Conservation (phyloP, 2,113 vertebrate species). For the Carassius auratus region DNA sequence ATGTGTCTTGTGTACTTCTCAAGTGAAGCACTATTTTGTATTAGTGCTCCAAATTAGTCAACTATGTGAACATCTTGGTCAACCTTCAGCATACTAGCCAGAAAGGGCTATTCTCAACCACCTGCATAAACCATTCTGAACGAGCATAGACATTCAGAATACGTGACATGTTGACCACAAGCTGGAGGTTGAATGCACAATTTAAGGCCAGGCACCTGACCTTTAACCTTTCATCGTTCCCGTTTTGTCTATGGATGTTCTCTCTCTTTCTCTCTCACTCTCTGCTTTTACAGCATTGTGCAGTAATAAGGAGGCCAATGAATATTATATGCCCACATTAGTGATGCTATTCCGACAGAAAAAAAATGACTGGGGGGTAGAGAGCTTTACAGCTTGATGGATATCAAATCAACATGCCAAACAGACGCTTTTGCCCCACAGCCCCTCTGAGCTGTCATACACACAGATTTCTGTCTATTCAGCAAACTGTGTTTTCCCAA, state of each 20-base stretch:
- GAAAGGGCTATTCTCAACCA: neutral
- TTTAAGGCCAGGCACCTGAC: neutral
- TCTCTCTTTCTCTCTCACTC: neutral
- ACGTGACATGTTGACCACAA: neutral
- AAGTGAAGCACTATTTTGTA: neutral
- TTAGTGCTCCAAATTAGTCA: neutral
- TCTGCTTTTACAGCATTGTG: slow-evolving; percentile 31
- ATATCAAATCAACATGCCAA: slow-evolving; percentile 25
- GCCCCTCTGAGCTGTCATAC: neutral
- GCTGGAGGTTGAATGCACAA: neutral
- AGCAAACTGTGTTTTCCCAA: neutral
- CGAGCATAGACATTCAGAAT: neutral
- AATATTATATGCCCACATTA: slow-evolving; percentile 53
- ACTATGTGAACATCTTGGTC: neutral
- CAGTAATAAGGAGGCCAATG: slow-evolving; percentile 43
- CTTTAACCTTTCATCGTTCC: slow-evolving; percentile 22
- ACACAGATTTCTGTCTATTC: slow-evolving; percentile 7
- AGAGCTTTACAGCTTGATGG: slow-evolving; percentile 10
- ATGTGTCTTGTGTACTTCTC: neutral
- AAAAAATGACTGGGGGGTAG: neutral
- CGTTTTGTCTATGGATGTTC: neutral
- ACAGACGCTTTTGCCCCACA: neutral
- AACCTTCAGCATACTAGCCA: neutral
- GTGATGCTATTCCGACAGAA: slow-evolving; percentile 50
- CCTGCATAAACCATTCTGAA: neutral